Conservation (phyloP, 2,797 vertebrate species). For the Harpagifer antarcticus region DNA sequence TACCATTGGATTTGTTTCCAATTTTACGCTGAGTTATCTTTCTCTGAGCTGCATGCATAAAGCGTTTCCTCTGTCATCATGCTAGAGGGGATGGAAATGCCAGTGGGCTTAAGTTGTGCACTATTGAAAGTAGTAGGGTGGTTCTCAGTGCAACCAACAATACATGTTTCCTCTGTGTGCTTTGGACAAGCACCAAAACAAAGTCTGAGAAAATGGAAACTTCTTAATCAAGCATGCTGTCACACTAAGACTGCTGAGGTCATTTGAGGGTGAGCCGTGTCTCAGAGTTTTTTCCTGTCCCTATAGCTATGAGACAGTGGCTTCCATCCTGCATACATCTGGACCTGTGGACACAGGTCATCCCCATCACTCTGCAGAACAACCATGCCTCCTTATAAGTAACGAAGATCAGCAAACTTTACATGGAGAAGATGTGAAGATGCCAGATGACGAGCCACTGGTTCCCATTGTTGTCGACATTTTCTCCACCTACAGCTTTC, state of each 20-base stretch:
- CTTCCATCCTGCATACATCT: slow-evolving; percentile 68
- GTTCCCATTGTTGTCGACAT: slow-evolving; percentile 32
- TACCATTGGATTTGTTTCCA: not conserved
- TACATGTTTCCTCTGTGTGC: slow-evolving; percentile 32
- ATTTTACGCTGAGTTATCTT: not conserved
- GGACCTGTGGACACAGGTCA: slow-evolving; percentile 51
- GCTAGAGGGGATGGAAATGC: not conserved
- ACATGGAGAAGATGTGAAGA: slow-evolving; percentile 26
- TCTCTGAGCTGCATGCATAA: slow-evolving; percentile 15
- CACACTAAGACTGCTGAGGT: slow-evolving; percentile 36
- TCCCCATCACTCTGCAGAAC: slow-evolving; percentile 26
- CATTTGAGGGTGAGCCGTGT: slow-evolving; percentile 45
- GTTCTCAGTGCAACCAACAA: slow-evolving; percentile 6
- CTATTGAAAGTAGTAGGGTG: not conserved
- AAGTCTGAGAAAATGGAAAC: slow-evolving; percentile 60
- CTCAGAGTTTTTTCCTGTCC: slow-evolving; percentile 69
- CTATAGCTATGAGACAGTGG: slow-evolving; percentile 71
- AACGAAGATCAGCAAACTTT: slow-evolving; percentile 26
- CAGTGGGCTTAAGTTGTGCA: not conserved
- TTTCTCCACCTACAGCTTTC: slow-evolving; percentile 54
- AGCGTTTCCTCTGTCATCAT: slow-evolving; percentile 2
- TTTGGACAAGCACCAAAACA: slow-evolving; percentile 70
- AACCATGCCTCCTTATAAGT: slow-evolving; percentile 1
- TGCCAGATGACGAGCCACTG: slow-evolving; percentile 23
- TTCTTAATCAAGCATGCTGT: slow-evolving; percentile 56